Conservation (phyloP, 2,113 vertebrate species). For the Peucedramus taeniatus region DNA sequence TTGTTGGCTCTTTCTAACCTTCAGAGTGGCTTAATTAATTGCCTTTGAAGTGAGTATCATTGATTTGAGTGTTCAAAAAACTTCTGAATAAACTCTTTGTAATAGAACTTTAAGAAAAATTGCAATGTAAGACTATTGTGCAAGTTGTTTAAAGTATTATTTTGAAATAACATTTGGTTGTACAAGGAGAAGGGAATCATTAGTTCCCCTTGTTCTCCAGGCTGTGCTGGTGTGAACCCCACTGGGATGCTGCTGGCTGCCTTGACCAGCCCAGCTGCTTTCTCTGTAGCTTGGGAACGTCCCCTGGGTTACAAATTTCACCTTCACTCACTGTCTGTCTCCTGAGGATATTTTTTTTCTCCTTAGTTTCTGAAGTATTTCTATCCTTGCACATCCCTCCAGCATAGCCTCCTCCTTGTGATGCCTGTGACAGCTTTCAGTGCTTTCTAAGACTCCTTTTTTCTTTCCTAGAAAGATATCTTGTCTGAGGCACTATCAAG, state of each 20-base stretch:
- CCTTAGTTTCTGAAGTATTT: not conserved
- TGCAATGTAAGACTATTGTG: not conserved
- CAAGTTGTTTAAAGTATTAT: not conserved
- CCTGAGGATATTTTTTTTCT: not conserved
- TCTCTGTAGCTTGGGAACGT: not conserved
- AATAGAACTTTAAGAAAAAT: not conserved
- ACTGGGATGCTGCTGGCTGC: not conserved
- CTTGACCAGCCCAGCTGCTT: not conserved
- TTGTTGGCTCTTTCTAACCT: not conserved
- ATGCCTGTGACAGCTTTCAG: not conserved
- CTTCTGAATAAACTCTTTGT: not conserved
- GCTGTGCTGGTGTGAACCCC: not conserved
- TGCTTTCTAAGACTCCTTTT: not conserved
- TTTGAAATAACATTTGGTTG: not conserved
- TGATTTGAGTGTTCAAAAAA: not conserved
- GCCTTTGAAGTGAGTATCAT: slow-evolving; percentile 1
- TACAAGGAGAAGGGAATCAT: not conserved
- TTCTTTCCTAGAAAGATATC: not conserved
- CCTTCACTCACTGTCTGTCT: not conserved
- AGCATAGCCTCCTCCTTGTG: not conserved
- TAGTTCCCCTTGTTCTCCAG: not conserved
- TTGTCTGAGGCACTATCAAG: not conserved
- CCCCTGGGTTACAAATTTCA: not conserved
- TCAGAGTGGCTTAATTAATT: slow-evolving; percentile 6
- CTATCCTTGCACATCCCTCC: not conserved